phyloP scores from a whole-genome alignment of 1,140 invertebrate genomes.

The Lepeophtheirus salmonis region DNA sequence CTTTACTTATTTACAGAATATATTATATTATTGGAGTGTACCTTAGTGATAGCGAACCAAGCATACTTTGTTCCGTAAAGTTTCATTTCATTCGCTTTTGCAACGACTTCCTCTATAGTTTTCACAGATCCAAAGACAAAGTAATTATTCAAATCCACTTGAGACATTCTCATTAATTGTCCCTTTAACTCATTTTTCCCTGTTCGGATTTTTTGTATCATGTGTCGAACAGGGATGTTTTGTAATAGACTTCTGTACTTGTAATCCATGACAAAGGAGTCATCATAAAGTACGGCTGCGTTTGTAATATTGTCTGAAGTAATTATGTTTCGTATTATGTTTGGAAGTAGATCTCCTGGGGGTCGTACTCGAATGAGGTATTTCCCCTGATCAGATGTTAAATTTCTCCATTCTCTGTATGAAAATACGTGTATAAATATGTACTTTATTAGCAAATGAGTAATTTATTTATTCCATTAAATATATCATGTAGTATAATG shows the following conservation, averaged over 20 bases:
- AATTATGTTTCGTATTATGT: constrained; percentile 57
- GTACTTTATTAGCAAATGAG: too few relatives aligned
- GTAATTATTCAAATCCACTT: constrained; percentile 67
- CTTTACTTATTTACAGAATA: too few relatives aligned
- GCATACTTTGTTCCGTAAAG: constrained; percentile 35
- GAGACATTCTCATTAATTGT: constrained; percentile 47
- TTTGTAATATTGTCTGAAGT: constrained; percentile 62
- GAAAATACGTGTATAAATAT: too few relatives aligned
- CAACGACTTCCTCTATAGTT: constrained; percentile 47
- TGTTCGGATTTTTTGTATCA: constrained; percentile 36
- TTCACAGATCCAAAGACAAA: constrained; percentile 52
- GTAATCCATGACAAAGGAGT: constrained; percentile 70
- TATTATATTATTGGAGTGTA: constrained; percentile 23
- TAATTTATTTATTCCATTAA: too few relatives aligned
- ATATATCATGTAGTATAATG: too few relatives aligned
- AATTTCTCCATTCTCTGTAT: constrained; percentile 42
- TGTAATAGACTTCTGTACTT: constrained; percentile 71
- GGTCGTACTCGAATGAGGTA: constrained; percentile 52
- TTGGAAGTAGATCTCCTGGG: constrained; percentile 58
- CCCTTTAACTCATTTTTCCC: constrained; percentile 29
- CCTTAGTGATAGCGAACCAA: constrained; percentile 42
- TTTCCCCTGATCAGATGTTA: constrained; percentile 41
- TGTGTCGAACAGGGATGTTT: constrained; percentile 65
- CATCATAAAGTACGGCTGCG: constrained; percentile 71
- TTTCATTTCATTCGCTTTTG: constrained; percentile 30